These are phyloP conservation scores for Beroe ovata DNA, from an alignment of 37 sponge, comb jelly and placozoan species.

Conservation along the genomic window DNA sequence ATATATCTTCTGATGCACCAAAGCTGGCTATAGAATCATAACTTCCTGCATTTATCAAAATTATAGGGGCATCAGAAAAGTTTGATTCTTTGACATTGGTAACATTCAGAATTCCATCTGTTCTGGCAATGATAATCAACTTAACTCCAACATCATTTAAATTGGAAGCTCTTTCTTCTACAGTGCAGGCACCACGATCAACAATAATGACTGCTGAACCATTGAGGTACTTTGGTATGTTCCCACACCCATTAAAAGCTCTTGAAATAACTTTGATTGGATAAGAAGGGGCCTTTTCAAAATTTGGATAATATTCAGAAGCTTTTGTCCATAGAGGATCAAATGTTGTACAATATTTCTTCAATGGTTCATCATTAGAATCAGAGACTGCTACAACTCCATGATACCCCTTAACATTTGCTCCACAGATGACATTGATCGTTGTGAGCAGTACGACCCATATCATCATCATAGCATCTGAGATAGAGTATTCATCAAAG, in stretches of 20 bases:
- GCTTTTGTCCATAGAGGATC: slow-evolving; percentile 20
- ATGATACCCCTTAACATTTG: not conserved
- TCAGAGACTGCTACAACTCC: slow-evolving; percentile 24
- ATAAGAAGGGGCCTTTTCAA: not conserved
- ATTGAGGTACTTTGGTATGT: not conserved
- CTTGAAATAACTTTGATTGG: not conserved
- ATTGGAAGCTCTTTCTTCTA: not conserved
- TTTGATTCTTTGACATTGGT: slow-evolving; percentile 17
- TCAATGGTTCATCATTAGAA: not conserved
- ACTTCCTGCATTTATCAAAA: slow-evolving; percentile 14
- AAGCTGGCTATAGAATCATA: not conserved
- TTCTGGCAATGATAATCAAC: slow-evolving; percentile 25
- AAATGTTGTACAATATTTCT: slow-evolving; percentile 34
- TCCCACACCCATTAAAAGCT: slow-evolving; percentile 1
- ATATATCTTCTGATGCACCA: not conserved
- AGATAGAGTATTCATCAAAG: too few relatives aligned
- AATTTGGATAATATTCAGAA: not conserved
- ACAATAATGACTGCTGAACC: not conserved
- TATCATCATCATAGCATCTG: too few relatives aligned
- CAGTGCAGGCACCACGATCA: slow-evolving; percentile 7
- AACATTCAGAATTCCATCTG: slow-evolving; percentile 19
- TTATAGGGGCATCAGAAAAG: slow-evolving; percentile 25
- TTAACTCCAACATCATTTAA: not conserved
- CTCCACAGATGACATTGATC: too few relatives aligned
- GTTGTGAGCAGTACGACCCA: too few relatives aligned